Evolutionary conservation across 1,140 invertebrate genomes (phyloP).

Genomic region (Scaptomyza graminum): DNA sequence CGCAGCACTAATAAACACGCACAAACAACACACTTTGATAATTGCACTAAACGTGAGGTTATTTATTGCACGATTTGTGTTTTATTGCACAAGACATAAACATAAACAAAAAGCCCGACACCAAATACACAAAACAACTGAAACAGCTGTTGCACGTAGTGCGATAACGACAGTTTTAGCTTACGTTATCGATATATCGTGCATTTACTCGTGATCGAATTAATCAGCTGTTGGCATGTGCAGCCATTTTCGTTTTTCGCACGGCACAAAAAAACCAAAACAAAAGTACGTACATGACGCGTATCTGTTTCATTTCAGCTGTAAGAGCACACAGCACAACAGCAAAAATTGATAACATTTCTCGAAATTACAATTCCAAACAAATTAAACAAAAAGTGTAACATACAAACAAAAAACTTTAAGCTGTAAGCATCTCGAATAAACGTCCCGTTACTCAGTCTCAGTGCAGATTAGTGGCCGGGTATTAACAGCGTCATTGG

Average conservation of each 20-base stretch:
- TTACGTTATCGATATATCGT: slow-evolving; percentile 9
- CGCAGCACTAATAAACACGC: slow-evolving; percentile 16
- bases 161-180: background rate
- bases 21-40: slow-evolving; percentile 12
- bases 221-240: slow-evolving; percentile 27
- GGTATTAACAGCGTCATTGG: slow-evolving; percentile 19
- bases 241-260: slow-evolving; percentile 53
- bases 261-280: slow-evolving; percentile 54
- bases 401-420: slow-evolving; percentile 13
- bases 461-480: slow-evolving; percentile 57
- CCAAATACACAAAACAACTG: slow-evolving; percentile 28
- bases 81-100: slow-evolving; percentile 46
- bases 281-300: slow-evolving; percentile 32
- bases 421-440: slow-evolving; percentile 53
- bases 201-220: background rate
- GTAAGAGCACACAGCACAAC: slow-evolving; percentile 24
- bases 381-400: slow-evolving; percentile 37
- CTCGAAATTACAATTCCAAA: slow-evolving; percentile 18
- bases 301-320: slow-evolving; percentile 43
- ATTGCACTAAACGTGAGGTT: slow-evolving; percentile 13
- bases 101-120: slow-evolving; percentile 48
- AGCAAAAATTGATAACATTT: slow-evolving; percentile 19
- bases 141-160: slow-evolving; percentile 69
- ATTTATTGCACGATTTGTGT: slow-evolving; percentile 12
- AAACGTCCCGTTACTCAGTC: slow-evolving; percentile 47